phyloP scores from a whole-genome alignment of 2,888 invertebrate species.

The Chaetogeoica ovagalla region DNA sequence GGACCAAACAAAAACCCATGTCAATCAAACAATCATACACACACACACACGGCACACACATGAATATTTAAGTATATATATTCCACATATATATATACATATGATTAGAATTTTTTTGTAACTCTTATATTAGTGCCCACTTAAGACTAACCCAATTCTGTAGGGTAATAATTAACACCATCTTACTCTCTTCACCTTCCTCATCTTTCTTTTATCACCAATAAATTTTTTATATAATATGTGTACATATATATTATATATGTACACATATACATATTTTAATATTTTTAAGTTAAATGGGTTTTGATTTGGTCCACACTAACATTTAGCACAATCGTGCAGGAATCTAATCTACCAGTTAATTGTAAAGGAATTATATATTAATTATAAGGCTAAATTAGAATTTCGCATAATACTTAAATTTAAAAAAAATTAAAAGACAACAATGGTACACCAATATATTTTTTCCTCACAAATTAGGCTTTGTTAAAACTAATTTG shows the following conservation, averaged over 20 bases:
- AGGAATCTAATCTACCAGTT: constrained; percentile 35
- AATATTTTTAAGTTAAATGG: constrained; percentile 39
- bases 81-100: constrained; percentile 32
- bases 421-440: constrained; percentile 4
- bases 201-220: constrained; percentile 1
- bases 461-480: constrained; percentile 1
- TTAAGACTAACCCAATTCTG: constrained; percentile 39
- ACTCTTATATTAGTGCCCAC: constrained; percentile 52
- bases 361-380: constrained; percentile 15
- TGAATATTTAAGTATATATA: constrained; percentile 17
- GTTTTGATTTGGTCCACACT: constrained; percentile 53
- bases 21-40: constrained; percentile 48
- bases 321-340: constrained; percentile 47
- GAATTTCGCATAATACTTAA: constrained; percentile 13
- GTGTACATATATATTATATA: not conserved
- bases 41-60: constrained; percentile 21
- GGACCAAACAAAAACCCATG: constrained; percentile 53
- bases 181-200: constrained; percentile 35
- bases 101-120: constrained; percentile 1
- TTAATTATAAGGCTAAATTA: not conserved
- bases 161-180: constrained; percentile 14
- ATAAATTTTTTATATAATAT: constrained; percentile 16
- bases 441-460: constrained; percentile 43
- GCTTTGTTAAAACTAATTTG: constrained; percentile 1
- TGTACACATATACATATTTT: constrained; percentile 18